phyloP scores from a whole-genome alignment of 2,888 invertebrate species.

The Scrobipalpa costella region DNA sequence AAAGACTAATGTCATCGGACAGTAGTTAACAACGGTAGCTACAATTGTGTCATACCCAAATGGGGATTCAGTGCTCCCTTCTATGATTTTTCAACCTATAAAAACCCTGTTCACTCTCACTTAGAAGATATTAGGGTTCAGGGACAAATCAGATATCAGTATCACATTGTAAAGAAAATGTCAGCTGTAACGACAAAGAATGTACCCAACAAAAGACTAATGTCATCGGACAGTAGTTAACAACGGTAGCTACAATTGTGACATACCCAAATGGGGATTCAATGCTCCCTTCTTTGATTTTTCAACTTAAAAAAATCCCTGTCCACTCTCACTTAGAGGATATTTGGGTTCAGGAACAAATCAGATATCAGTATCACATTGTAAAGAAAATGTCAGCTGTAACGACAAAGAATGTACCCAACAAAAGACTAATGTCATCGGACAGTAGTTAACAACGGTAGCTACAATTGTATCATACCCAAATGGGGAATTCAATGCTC shows the following conservation, averaged over 20 bases:
- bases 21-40: constrained; percentile 13
- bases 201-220: neutral
- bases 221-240: constrained; percentile 3
- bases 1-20: constrained; percentile 3
- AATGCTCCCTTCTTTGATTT: constrained; percentile 20
- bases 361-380: neutral
- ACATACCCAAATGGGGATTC: constrained; percentile 14
- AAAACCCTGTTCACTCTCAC: too few relatives aligned
- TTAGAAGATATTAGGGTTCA: too few relatives aligned
- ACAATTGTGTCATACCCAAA: constrained; percentile 17
- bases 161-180: neutral
- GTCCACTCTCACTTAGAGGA: too few relatives aligned
- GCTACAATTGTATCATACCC: constrained; percentile 10
- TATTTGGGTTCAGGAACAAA: too few relatives aligned
- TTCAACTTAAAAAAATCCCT: too few relatives aligned
- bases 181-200: neutral
- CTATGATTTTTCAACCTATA: constrained; percentile 21
- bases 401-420: neutral
- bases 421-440: constrained; percentile 1
- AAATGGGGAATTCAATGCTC: constrained; percentile 14
- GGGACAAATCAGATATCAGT: too few relatives aligned
- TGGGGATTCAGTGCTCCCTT: constrained; percentile 11
- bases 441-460: constrained; percentile 9
- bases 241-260: constrained; percentile 10
- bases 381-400: neutral